These are phyloP conservation scores for Dolichotis patagonum DNA, from an alignment of 2,113 vertebrate species.

Conservation along the genomic window DNA sequence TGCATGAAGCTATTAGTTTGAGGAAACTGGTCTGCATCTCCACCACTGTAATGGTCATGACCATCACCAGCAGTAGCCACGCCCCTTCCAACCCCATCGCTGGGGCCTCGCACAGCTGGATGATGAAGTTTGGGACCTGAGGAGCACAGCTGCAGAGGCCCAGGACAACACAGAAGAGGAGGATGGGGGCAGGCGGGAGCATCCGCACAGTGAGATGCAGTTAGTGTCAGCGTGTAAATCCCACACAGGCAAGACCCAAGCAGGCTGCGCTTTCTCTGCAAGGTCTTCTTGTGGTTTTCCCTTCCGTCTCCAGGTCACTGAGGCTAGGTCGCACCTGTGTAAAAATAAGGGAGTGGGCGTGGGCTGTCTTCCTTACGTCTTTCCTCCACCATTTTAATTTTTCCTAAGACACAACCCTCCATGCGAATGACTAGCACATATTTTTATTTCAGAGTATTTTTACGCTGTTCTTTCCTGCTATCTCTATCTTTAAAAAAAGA, in stretches of 20 bases:
- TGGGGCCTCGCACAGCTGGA: not conserved
- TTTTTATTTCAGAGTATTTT: not conserved
- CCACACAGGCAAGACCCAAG: not conserved
- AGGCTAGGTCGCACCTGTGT: not conserved
- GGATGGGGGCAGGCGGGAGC: not conserved
- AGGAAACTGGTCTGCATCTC: not conserved
- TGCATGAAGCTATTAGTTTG: not conserved
- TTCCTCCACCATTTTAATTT: not conserved
- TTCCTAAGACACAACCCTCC: not conserved
- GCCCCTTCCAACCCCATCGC: no score
- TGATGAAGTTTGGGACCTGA: not conserved
- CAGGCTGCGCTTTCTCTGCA: not conserved
- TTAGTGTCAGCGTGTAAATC: slow-evolving; percentile 60
- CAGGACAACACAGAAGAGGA: not conserved
- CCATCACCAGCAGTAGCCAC: not conserved
- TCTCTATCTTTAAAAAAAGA: not conserved
- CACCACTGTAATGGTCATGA: not conserved
- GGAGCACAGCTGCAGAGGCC: slow-evolving; percentile 62
- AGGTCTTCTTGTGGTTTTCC: not conserved
- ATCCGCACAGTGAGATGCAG: slow-evolving; percentile 16
- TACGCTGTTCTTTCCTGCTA: not conserved
- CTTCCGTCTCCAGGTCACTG: not conserved
- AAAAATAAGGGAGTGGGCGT: not conserved
- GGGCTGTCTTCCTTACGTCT: not conserved
- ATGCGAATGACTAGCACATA: not conserved